These are phyloP conservation scores for Rhinichthys osculus DNA, from an alignment of 2,797 vertebrate species.

Conservation along the genomic window DNA sequence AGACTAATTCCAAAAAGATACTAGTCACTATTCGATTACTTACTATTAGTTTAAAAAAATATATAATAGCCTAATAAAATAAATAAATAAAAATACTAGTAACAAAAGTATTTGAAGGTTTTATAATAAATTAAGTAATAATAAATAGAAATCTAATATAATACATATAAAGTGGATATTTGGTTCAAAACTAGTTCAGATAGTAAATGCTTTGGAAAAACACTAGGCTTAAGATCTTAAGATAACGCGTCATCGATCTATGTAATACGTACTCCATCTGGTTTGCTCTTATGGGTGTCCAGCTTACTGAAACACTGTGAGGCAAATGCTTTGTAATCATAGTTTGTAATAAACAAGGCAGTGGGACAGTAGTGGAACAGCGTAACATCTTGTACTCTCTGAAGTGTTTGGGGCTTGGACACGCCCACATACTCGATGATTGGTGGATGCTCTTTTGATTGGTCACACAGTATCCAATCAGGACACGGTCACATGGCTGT, in stretches of 20 bases:
- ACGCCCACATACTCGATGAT: conserved; percentile 34
- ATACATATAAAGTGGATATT: not conserved
- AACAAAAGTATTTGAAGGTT: not conserved
- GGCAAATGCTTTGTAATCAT: not conserved
- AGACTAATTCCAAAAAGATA: not conserved
- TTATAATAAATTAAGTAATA: not conserved
- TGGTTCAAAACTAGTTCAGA: not conserved
- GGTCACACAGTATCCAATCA: conserved; percentile 46
- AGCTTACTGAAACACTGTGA: not conserved
- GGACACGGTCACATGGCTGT: conserved; percentile 12
- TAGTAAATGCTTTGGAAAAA: conserved; percentile 25
- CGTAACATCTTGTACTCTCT: conserved; percentile 4
- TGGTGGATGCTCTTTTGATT: conserved; percentile 21
- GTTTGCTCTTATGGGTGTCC: not conserved
- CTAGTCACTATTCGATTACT: not conserved
- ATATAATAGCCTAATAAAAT: not conserved
- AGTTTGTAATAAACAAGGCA: not conserved
- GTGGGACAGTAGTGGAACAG: conserved; percentile 16
- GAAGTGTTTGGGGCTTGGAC: not conserved
- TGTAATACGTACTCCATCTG: conserved; percentile 20
- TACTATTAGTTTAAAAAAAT: not conserved
- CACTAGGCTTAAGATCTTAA: conserved; percentile 18
- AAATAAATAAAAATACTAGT: not conserved
- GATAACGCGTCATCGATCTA: not conserved
- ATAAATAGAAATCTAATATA: not conserved